Evolutionary conservation across 2,888 invertebrate species (phyloP), one percentile per base, ranked within the genome.

Genomic region (Cheilosia urbana): DNA sequence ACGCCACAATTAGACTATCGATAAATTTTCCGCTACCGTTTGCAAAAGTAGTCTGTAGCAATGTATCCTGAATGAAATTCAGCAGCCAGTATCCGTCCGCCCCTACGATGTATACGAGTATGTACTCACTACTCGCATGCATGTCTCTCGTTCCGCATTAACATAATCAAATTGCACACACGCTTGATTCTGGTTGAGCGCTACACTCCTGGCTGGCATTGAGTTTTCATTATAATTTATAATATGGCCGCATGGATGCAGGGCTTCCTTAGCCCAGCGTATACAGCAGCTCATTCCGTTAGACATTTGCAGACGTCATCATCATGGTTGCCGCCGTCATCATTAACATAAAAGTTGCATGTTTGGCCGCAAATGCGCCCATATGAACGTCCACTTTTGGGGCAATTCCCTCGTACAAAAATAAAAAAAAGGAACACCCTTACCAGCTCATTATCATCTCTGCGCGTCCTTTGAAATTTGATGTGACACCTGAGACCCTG

Each of bases 161-260:
- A 82, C 87, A 87, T 87, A 87, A 87, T 87, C 82, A 87, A 87
- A 87, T 87, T 87, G 82, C 77, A 82, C 77, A 77, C 72, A 77
- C 77, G 57, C 81, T 71, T 69, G 65, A 37, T 37, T 24, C 60
- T 71, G 21, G 53, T 11, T 75, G 6, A 34, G n/a, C 37, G 15
- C 45, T 58, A 30, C 15, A 9, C 51, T 51, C 27, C 66, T 72
- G 80, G n/a, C n/a, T n/a, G n/a, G 57, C 82, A 77, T 68, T 87
- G 77, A 73, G 72, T 87, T 87, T 87, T 87, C 82, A 87, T 87
- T 87, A 87, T 87, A 87, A 82, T 87, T 87, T 87, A 87, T 87
- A 82, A 85, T 85, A 81, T 85, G 81, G 63, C 21, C 13, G 51
- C 63, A 82, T 72, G 82, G 77, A 82, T 72, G 63, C 69, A 58